phyloP scores from a whole-genome alignment of 2,113 vertebrate genomes.

The Dissostichus mawsoni region DNA sequence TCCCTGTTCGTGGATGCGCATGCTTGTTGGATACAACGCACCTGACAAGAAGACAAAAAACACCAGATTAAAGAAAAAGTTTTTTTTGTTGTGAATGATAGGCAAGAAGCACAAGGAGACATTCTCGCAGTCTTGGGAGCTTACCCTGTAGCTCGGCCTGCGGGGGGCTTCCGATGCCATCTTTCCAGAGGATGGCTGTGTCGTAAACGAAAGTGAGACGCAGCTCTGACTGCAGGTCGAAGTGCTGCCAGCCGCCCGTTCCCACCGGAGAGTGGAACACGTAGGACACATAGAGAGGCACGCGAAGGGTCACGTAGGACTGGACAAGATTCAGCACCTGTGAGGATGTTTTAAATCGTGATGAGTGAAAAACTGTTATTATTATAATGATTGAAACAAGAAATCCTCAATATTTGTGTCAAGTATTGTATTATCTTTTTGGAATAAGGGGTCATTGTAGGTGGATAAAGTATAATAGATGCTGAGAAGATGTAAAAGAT shows the following conservation, averaged over 20 bases:
- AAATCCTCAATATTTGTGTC: not conserved
- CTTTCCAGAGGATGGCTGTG: slow-evolving; percentile 96
- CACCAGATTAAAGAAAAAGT: not conserved
- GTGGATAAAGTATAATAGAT: slow-evolving; percentile 46
- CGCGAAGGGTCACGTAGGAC: slow-evolving; percentile 94
- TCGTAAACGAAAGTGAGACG: slow-evolving; percentile 97
- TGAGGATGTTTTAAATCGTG: not conserved
- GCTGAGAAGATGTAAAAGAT: slow-evolving; percentile 51
- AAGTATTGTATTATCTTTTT: slow-evolving; percentile 20
- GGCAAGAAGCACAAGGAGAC: not conserved
- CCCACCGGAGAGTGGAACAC: slow-evolving; percentile 94
- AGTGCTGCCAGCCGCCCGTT: slow-evolving; percentile 94
- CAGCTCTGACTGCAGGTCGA: slow-evolving; percentile 93
- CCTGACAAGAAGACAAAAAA: slow-evolving; percentile 76
- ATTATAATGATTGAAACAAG: not conserved
- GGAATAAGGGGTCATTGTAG: slow-evolving; percentile 21
- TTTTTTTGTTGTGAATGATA: not conserved
- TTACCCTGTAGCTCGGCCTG: slow-evolving; percentile 93
- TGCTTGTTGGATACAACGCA: slow-evolving; percentile 93
- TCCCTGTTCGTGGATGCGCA: slow-evolving; percentile 92
- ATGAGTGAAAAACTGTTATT: not conserved
- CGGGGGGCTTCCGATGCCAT: slow-evolving; percentile 92
- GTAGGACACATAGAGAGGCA: slow-evolving; percentile 93
- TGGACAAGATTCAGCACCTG: slow-evolving; percentile 96
- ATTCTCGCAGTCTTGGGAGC: not conserved